Base-by-base conservation (phyloP, 2,797 vertebrate species). In the Liasis olivaceus region DNA sequence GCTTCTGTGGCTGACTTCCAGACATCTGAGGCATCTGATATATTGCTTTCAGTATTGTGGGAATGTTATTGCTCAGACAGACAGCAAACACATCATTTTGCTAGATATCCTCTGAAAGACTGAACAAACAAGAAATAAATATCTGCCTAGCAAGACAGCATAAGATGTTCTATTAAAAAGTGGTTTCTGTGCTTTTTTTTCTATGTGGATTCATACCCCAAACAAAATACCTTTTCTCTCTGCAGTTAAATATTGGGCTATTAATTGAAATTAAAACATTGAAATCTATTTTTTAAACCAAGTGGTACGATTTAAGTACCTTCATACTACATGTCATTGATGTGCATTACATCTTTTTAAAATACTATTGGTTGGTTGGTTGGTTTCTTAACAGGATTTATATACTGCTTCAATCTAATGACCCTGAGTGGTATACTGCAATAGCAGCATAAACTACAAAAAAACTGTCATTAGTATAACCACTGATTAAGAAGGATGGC, bases 31-130 rank as follows among this genome's bases (percentile, higher is more conserved):
- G 58, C 2, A 87, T 77, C 36, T 91, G 90, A 87, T 90, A 47
- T 64, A 58, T 90, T 90, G 66, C 59, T 90, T 84, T 90, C 93
- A 81, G 72, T 36, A 91, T 87, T 60, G 56, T 31, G 24, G 28
- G 8, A 5, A 26, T 69, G 26, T 91, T 92, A 87, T 77, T 69
- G 60, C 47, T 86, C 12, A 89, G 15, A 15, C 47, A 54, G 20
- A 85, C 85, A 90, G 5, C 2, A 66, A 8, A 3, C 20, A 7
- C 20, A 1, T 28, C 66, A 91, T 28, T 22, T 92, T 69, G 77
- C 87, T 69, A 89, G 85, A 12, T n/a, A 15, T 88, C 17, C 54
- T 87, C 69, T 64, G 56, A 84, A 93, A 93, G 8, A 92, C 13
- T 2, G 17, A 91, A 88, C 84, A 6, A 92, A 63, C 26, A 90